Percentiles rank a stretch among this genome's conserved stretches.
Conservation (phyloP, 53 echinoderm and acorn worm genomes). For the Pentamera pediparva region DNA sequence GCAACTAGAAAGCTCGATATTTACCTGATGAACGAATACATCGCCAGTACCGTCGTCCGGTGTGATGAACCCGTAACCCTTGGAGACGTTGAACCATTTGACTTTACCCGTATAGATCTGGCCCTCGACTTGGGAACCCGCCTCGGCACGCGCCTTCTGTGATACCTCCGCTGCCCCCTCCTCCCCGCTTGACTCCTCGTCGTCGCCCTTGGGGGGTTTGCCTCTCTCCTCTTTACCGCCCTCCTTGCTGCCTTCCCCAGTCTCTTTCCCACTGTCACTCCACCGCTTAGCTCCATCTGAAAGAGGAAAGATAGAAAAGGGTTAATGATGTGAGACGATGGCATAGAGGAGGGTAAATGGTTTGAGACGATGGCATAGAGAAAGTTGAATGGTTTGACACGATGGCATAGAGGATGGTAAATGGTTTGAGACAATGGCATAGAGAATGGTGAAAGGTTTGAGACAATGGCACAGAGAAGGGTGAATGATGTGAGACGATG, state of each 20-base stretch:
- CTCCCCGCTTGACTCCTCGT: constrained; percentile 17
- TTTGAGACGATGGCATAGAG: too few species aligned
- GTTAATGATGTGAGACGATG: neutral
- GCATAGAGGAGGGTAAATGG: neutral
- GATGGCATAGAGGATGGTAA: too few species aligned
- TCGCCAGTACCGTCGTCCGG: constrained; percentile 77
- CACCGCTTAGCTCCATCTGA: constrained; percentile 31
- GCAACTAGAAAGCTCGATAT: too few species aligned
- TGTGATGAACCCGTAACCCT: constrained; percentile 97
- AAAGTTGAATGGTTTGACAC: too few species aligned
- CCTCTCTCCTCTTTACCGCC: constrained; percentile 29
- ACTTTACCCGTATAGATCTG: constrained; percentile 78
- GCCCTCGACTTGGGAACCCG: constrained; percentile 52
- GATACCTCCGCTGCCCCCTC: constrained; percentile 45
- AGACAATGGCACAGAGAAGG: too few species aligned
- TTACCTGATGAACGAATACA: constrained; percentile 97
- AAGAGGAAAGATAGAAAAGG: neutral
- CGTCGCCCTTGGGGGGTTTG: constrained; percentile 12
- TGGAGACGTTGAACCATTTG: constrained; percentile 94
- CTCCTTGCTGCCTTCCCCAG: constrained; percentile 23
- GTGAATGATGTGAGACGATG: too few species aligned
- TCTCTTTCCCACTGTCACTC: constrained; percentile 37
- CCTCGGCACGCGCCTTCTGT: constrained; percentile 43
- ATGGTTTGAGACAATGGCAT: too few species aligned
- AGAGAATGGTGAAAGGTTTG: too few species aligned